Evolutionary conservation across 2,113 vertebrate species (phyloP).

Genomic region (Calcarius ornatus): DNA sequence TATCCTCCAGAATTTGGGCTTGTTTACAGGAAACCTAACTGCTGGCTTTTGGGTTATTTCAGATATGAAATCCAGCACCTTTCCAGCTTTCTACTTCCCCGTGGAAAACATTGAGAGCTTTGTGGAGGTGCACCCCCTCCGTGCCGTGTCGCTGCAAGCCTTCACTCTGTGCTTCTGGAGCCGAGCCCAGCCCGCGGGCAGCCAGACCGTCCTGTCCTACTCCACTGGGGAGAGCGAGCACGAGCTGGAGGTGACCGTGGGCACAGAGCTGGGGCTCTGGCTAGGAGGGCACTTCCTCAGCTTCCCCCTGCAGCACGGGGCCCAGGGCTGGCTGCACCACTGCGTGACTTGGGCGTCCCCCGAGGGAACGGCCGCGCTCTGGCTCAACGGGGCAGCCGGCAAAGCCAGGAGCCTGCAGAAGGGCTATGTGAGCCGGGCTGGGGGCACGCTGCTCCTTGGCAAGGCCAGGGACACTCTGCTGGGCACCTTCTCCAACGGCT

Average conservation of each 20-base stretch:
- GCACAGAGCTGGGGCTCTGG: constrained; percentile 71
- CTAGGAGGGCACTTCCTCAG: constrained; percentile 76
- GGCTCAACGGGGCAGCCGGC: constrained; percentile 75
- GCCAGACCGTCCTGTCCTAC: constrained; percentile 79
- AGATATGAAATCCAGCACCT: constrained; percentile 3
- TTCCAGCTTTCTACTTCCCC: constrained; percentile 78
- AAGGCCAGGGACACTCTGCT: constrained; percentile 77
- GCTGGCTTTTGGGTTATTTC: not conserved
- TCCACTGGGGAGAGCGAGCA: constrained; percentile 68
- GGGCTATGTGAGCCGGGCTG: constrained; percentile 59
- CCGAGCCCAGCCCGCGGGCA: not conserved
- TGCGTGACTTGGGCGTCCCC: constrained; percentile 79
- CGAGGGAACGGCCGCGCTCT: constrained; percentile 63
- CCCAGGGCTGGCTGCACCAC: constrained; percentile 76
- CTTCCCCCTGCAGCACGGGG: constrained; percentile 63
- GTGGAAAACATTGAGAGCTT: constrained; percentile 68
- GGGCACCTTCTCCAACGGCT: constrained; percentile 71
- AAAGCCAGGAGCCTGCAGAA: constrained; percentile 56
- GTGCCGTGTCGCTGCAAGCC: constrained; percentile 66
- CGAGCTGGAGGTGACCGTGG: constrained; percentile 74
- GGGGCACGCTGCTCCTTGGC: constrained; percentile 74
- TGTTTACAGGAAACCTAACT: not conserved
- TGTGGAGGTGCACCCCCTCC: constrained; percentile 62
- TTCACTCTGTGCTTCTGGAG: constrained; percentile 81
- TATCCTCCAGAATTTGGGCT: not conserved